Evolutionary conservation across 2,888 invertebrate species (phyloP).

Genomic region (Macaria liturata): DNA sequence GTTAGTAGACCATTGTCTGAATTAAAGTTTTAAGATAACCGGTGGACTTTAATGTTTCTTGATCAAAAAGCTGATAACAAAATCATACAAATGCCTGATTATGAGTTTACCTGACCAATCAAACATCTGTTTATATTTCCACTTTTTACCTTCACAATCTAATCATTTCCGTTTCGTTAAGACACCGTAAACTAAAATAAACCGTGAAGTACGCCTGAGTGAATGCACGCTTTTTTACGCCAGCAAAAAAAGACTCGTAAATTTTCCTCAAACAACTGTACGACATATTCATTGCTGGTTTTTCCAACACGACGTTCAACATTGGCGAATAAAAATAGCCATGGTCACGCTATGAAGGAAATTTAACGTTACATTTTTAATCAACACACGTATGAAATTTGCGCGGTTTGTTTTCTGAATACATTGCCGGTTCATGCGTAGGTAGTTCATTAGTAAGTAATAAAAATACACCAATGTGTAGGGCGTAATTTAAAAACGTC

Average conservation of each 20-base stretch:
- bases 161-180: slow-evolving; percentile 56
- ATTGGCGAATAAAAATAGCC: slow-evolving; percentile 15
- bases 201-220: slow-evolving; percentile 36
- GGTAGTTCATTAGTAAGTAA: slow-evolving; percentile 9
- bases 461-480: slow-evolving; percentile 22
- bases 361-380: slow-evolving; percentile 7
- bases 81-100: no score
- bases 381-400: not conserved
- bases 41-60: no score
- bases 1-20: no score
- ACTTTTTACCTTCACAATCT: slow-evolving; percentile 41
- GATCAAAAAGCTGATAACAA: no score
- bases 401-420: not conserved
- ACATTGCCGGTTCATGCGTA: slow-evolving; percentile 26
- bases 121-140: not conserved
- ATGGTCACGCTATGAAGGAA: slow-evolving; percentile 1
- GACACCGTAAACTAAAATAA: slow-evolving; percentile 50
- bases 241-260: slow-evolving; percentile 12
- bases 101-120: not conserved
- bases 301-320: not conserved
- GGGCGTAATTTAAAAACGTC: not conserved
- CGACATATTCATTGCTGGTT: slow-evolving; percentile 13
- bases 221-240: slow-evolving; percentile 9
- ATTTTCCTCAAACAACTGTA: slow-evolving; percentile 13
- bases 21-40: no score